Conservation (phyloP, 2,113 vertebrate species). For the Taxidea taxus region DNA sequence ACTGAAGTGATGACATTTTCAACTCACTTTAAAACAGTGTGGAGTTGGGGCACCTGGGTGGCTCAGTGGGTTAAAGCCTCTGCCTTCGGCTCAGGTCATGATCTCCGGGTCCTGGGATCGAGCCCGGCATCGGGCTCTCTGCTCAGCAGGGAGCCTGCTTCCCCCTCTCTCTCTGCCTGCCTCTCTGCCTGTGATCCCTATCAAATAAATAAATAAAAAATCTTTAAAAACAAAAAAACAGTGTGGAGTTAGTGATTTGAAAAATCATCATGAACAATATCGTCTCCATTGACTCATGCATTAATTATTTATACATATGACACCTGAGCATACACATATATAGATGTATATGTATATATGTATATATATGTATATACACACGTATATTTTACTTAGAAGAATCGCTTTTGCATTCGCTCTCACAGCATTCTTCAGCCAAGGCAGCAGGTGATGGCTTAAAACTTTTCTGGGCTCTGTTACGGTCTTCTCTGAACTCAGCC, state of each 20-base stretch:
- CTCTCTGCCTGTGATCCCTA: too few relatives aligned
- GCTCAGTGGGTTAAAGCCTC: too few relatives aligned
- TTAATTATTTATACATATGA: neutral
- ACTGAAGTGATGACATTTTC: neutral
- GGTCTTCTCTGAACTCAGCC: neutral
- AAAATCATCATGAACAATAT: neutral
- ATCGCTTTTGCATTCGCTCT: neutral
- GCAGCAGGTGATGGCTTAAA: neutral
- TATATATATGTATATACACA: too few relatives aligned
- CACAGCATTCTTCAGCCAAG: neutral
- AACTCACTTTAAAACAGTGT: neutral
- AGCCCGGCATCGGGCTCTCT: too few relatives aligned
- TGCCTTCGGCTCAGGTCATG: too few relatives aligned
- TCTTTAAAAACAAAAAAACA: too few relatives aligned
- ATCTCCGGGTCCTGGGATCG: too few relatives aligned
- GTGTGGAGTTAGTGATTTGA: neutral
- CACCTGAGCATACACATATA: neutral
- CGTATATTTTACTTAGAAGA: neutral
- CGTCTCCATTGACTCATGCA: neutral
- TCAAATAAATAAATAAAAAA: too few relatives aligned
- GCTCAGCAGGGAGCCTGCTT: too few relatives aligned
- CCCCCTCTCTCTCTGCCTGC: too few relatives aligned
- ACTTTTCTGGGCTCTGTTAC: neutral
- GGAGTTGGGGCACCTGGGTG: too few relatives aligned
- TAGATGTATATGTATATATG: too few relatives aligned